Base-by-base conservation (phyloP, 2,797 vertebrate genomes). In the Hafferia zeledoni region DNA sequence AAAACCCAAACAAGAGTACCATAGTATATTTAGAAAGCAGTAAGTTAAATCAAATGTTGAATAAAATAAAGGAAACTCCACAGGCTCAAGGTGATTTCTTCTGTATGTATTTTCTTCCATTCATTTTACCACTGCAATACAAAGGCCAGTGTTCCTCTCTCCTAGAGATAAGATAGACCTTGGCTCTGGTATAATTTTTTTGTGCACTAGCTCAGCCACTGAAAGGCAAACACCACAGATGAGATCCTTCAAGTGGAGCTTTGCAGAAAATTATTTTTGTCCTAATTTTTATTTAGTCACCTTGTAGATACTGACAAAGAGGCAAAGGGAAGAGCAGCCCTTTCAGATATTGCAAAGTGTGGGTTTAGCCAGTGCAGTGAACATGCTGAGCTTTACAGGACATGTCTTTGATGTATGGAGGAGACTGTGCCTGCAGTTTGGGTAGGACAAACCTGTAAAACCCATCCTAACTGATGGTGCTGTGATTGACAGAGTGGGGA, bases 41-140 rank as follows among this genome's bases (percentile, higher is more conserved):
- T 13, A 11, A 50, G 14, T 85, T 88, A 64, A 88, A 39, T 30
- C 25, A 44, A 78, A 27, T 57, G 47, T 53, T 61, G 43, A 69
- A 60, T 55, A 67, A 88, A 90, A 77, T 28, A 77, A 56, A 63
- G 19, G 67, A 50, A 94, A 31, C 14, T 78, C 46, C 39, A 68
- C 18, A 46, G 33, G 35, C 23, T 84, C 20, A 27, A 16, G 47
- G 33, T 76, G 69, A 63, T 90, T 79, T 87, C 27, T 67, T 59
- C 25, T 33, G 2, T 35, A 12, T 39, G 3, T 59, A 37, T 89
- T 93, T 87, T 46, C 35, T 89, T 75, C 28, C 86, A 5, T 64
- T 76, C 14, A 22, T 89, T 87, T 30, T 31, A 55, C 2, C 0
- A 2, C 43, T 69, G 9, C 35, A 76, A 18, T 47, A 33, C n/a